Evolutionary conservation across 2,888 invertebrate species (phyloP).

Genomic region (Nemapogon koenigi): DNA sequence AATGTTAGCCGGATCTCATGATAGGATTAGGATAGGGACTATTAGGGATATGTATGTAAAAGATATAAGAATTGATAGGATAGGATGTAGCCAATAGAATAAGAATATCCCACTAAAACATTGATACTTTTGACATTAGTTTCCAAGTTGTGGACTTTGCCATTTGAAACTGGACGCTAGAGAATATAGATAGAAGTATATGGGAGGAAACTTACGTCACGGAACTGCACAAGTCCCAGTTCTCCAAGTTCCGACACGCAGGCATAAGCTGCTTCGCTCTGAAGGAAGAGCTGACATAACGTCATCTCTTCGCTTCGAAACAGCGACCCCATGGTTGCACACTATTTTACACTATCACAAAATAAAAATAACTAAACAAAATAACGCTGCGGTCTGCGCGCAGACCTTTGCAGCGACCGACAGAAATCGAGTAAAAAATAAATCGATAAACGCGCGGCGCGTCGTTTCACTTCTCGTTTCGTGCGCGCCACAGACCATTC

Average conservation of each 20-base stretch:
- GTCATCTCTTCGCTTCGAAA: conserved; percentile 99
- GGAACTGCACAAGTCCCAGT: conserved; percentile 95
- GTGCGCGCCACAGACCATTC: too few relatives aligned
- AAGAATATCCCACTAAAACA: too few relatives aligned
- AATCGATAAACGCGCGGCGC: conserved; percentile 43
- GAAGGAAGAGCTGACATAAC: conserved; percentile 96
- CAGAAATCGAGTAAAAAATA: conserved; percentile 36
- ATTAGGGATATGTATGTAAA: too few relatives aligned
- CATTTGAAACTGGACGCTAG: too few relatives aligned
- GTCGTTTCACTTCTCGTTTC: conserved; percentile 20
- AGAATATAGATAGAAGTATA: too few relatives aligned
- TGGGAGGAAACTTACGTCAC: conserved; percentile 76
- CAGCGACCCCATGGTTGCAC: conserved; percentile 79
- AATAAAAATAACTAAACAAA: conserved; percentile 27
- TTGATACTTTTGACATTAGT: too few relatives aligned
- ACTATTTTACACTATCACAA: conserved; percentile 34
- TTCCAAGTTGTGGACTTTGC: too few relatives aligned
- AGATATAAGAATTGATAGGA: too few relatives aligned
- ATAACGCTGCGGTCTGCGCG: conserved; percentile 43
- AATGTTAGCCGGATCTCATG: too few relatives aligned
- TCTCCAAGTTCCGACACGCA: conserved; percentile 98
- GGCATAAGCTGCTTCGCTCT: conserved; percentile 98
- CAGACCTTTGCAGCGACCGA: conserved; percentile 55
- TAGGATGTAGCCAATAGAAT: too few relatives aligned
- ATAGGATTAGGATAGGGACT: too few relatives aligned